Base-by-base conservation (phyloP, 2,797 vertebrate species). In the Sebastiscus albofasciatus region DNA sequence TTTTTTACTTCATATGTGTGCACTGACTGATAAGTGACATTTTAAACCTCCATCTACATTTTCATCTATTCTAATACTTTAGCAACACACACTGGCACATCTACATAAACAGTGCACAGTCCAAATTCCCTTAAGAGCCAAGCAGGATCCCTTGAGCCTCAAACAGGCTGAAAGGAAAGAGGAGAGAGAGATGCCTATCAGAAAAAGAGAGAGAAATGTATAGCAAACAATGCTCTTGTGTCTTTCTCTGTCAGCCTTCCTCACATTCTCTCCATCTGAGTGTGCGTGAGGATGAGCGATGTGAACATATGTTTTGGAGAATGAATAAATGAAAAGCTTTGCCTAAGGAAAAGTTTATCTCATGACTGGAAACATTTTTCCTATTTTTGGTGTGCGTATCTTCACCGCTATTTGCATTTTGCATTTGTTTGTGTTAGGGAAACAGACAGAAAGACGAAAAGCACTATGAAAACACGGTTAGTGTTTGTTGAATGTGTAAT, bases 381-480 rank as follows among this genome's bases (percentile, higher is more conserved):
- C 55, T 79, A 54, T 81, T 77, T 88, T 83, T 74, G 36, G 29
- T 56, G 33, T 9, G 29, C 58, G 8, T 71, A 67, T 74, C 70
- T 77, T 64, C 42, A 7, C 13, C 4, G 46, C 52, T 62, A 52
- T 90, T 85, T 85, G 70, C 74, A 86, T 88, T 90, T 85, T 85
- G 68, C 72, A 85, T 88, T 81, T 85, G 79, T 91, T 87, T 86
- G 60, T 78, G 75, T 77, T 70, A 2, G 29, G 58, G 36, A 54
- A 36, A 33, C 36, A 18, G 29, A 46, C 6, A 2, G 8, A 2
- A 13, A 36, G 27, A 36, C 9, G 26, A 27, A 75, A 67, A 33
- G 34, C 11, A 6, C 8, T 10, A 13, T 49, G 33, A 69, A 87
- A 79, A 77, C 27, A 16, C 1, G 1, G 22, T 58, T 31, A 18